Percentiles rank a stretch among this genome's conserved stretches.
Conservation (phyloP, 2,888 invertebrate genomes). For the Muschampia plurimacula region DNA sequence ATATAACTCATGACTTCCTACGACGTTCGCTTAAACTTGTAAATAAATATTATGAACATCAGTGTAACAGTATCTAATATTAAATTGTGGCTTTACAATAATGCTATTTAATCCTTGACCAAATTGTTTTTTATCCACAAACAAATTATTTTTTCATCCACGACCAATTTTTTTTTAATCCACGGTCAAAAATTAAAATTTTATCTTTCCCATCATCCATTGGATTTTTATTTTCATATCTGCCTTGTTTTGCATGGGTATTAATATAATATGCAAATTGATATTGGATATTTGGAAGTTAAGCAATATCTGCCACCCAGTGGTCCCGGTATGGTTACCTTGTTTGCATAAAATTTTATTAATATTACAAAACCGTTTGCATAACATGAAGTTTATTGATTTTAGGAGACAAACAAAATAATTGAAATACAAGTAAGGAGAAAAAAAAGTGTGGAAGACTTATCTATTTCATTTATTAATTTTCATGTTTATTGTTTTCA, state of each 20-base stretch:
- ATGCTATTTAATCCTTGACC: not conserved
- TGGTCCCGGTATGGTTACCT: not conserved
- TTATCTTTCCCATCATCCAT: too few relatives aligned
- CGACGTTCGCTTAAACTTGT: too few relatives aligned
- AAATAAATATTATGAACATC: too few relatives aligned
- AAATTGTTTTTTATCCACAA: not conserved
- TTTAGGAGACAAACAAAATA: not conserved
- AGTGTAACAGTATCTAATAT: too few relatives aligned
- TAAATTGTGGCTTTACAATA: not conserved
- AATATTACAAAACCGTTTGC: not conserved
- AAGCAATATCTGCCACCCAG: constrained; percentile 10
- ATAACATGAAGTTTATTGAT: not conserved
- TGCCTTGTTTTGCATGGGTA: too few relatives aligned
- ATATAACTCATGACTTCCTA: too few relatives aligned
- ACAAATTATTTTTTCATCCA: not conserved
- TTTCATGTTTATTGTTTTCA: too few relatives aligned
- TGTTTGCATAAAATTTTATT: constrained; percentile 16
- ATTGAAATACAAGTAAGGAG: too few relatives aligned
- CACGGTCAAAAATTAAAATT: not conserved
- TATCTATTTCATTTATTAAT: too few relatives aligned
- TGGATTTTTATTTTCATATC: not conserved
- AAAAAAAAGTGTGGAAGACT: too few relatives aligned
- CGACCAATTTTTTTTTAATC: not conserved
- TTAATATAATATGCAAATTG: constrained; percentile 25
- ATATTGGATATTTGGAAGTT: constrained; percentile 22